Evolutionary conservation across 2,797 vertebrate species (phyloP).

Genomic region (Liasis olivaceus): DNA sequence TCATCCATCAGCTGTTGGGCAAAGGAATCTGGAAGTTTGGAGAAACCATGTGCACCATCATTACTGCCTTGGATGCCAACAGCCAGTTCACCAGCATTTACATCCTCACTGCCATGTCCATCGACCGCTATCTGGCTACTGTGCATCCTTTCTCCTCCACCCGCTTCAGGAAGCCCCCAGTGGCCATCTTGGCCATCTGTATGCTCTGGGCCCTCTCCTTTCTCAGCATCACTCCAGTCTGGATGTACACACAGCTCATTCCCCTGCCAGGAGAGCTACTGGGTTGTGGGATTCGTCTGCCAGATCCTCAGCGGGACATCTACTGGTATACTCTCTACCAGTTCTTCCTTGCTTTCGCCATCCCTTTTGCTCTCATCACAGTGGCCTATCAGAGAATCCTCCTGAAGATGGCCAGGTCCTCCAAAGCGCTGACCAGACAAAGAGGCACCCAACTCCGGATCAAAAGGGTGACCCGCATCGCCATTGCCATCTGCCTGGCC

Average conservation of each 20-base stretch:
- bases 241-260: slow-evolving; percentile 59
- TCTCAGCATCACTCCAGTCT: slow-evolving; percentile 57
- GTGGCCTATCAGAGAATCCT: slow-evolving; percentile 56
- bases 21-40: slow-evolving; percentile 55
- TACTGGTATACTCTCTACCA: slow-evolving; percentile 60
- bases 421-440: slow-evolving; percentile 37
- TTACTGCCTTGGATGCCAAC: slow-evolving; percentile 55
- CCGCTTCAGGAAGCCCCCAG: slow-evolving; percentile 43
- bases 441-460: slow-evolving; percentile 29
- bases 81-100: slow-evolving; percentile 65
- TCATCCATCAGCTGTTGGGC: slow-evolving; percentile 61
- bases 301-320: slow-evolving; percentile 49
- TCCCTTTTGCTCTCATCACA: slow-evolving; percentile 57
- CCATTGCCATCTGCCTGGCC: slow-evolving; percentile 47
- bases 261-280: slow-evolving; percentile 43
- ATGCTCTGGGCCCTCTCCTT: slow-evolving; percentile 53
- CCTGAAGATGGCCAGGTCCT: slow-evolving; percentile 45
- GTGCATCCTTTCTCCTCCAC: slow-evolving; percentile 53
- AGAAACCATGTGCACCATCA: slow-evolving; percentile 47
- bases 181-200: slow-evolving; percentile 42
- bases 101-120: slow-evolving; percentile 55
- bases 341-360: slow-evolving; percentile 61
- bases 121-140: slow-evolving; percentile 45
- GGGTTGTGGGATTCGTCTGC: slow-evolving; percentile 55
- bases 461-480: slow-evolving; percentile 42